Conservation (phyloP, 1,140 invertebrate genomes). For the Drosophila sturtevanti region DNA sequence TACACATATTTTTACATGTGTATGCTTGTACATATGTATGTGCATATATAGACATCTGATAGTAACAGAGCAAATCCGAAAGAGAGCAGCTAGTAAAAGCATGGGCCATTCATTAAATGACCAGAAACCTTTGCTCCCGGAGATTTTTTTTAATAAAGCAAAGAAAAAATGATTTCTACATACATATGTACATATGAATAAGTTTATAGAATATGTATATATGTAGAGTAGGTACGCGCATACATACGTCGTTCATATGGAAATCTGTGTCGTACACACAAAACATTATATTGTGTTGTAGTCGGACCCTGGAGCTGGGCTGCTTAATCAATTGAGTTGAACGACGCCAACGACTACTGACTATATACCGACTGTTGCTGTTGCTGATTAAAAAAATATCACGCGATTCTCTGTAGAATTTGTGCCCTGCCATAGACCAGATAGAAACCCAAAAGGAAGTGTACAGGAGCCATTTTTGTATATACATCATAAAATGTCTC, state of each 20-base stretch:
- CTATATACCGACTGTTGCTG: background rate
- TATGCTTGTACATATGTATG: background rate
- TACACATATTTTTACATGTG: background rate
- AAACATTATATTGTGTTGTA: constrained; percentile 42
- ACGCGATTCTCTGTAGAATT: constrained; percentile 76
- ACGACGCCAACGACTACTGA: constrained; percentile 24
- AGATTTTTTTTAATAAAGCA: constrained; percentile 54
- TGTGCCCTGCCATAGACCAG: constrained; percentile 54
- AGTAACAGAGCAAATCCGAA: constrained; percentile 4
- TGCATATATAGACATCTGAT: constrained; percentile 6
- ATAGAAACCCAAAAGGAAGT: constrained; percentile 20
- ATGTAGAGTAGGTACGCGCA: background rate
- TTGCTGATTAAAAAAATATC: constrained; percentile 77
- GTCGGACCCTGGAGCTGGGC: constrained; percentile 38
- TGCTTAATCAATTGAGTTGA: constrained; percentile 74
- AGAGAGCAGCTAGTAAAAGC: constrained; percentile 32
- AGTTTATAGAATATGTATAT: background rate
- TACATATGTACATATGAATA: no score
- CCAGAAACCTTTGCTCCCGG: constrained; percentile 74
- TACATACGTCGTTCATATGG: no score
- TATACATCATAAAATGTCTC: background rate
- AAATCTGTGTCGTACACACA: constrained; percentile 53
- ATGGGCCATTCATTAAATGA: constrained; percentile 63
- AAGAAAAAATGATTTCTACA: constrained; percentile 12
- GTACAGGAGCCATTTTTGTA: background rate